These are phyloP conservation scores for Timema cristinae DNA, from an alignment of 2,888 invertebrate species.

Conservation along the genomic window DNA sequence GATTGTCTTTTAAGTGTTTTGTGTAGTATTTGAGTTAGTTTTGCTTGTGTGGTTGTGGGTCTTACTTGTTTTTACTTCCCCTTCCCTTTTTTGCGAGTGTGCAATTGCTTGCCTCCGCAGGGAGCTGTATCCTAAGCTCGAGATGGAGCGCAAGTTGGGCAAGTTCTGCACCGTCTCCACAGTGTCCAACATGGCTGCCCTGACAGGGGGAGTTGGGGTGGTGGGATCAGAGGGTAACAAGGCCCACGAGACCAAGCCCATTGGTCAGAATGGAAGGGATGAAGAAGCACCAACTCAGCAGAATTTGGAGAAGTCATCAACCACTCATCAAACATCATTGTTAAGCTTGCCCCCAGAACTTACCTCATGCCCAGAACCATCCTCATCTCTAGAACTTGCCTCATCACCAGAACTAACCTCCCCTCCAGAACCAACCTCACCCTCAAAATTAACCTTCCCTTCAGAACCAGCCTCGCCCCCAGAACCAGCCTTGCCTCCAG, in stretches of 20 bases:
- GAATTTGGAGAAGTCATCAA: no score
- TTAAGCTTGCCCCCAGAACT: no score
- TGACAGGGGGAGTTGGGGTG: no score
- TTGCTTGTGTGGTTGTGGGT: slow-evolving; percentile 12
- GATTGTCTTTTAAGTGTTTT: no score
- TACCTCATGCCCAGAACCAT: no score
- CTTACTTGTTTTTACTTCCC: no score
- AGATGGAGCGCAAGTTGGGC: slow-evolving; percentile 56
- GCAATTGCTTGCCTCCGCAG: slow-evolving; percentile 38
- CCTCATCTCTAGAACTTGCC: no score
- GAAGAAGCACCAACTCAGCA: no score
- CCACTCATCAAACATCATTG: no score
- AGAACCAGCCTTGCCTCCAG: background rate
- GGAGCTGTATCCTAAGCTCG: slow-evolving; percentile 58
- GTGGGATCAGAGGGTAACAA: no score
- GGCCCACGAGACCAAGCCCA: no score
- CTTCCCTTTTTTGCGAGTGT: background rate
- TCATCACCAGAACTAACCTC: background rate
- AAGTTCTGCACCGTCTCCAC: slow-evolving; percentile 58
- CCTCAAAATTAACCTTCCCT: background rate
- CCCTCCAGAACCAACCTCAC: background rate
- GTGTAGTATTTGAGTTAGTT: background rate
- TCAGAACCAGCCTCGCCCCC: background rate
- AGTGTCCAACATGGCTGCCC: slow-evolving; percentile 27
- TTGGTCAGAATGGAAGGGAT: no score